Conservation (phyloP, 2,888 invertebrate species). For the Hypomecis punctinalis region DNA sequence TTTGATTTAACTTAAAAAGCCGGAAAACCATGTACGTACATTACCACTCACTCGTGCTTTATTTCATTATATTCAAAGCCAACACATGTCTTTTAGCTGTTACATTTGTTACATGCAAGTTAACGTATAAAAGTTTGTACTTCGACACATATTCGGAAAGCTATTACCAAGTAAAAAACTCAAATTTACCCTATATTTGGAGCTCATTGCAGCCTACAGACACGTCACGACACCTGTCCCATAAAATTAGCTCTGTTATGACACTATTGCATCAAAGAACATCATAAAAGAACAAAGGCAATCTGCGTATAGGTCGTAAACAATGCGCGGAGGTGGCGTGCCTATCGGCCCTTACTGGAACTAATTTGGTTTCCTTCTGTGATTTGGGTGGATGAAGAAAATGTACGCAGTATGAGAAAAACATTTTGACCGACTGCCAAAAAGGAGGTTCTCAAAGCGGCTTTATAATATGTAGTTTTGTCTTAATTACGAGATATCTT, state of each 20-base stretch:
- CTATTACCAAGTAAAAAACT: not conserved
- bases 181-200: not conserved
- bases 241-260: constrained; percentile 34
- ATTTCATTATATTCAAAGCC: no score
- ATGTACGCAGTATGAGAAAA: constrained; percentile 14
- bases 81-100: no score
- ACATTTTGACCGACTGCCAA: no score
- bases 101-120: no score
- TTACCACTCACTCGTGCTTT: no score
- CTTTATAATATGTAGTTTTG: no score
- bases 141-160: no score
- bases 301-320: constrained; percentile 48
- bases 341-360: constrained; percentile 53
- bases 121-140: no score
- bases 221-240: constrained; percentile 16
- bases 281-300: constrained; percentile 46
- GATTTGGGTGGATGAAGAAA: constrained; percentile 2
- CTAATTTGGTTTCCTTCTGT: constrained; percentile 24
- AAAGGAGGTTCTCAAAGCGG: not conserved
- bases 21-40: no score
- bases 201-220: constrained; percentile 6
- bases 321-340: constrained; percentile 64
- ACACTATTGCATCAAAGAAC: constrained; percentile 41
- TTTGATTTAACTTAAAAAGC: no score
- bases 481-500: no score